Conservation (phyloP, 2,797 vertebrate genomes). For the Cryptoblepharus egeriae region DNA sequence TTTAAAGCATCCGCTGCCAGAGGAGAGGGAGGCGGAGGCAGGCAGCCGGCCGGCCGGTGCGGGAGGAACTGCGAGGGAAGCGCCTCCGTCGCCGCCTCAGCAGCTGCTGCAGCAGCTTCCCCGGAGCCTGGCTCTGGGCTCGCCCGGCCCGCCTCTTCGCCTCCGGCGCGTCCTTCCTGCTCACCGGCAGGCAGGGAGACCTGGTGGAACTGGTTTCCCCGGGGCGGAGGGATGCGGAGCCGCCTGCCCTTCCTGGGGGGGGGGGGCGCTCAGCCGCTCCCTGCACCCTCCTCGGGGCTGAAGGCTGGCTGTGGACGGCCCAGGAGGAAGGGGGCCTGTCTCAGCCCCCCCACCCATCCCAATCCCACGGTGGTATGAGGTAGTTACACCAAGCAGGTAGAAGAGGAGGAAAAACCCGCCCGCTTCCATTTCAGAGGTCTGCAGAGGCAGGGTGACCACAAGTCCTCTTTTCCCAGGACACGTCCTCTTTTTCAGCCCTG, state of each 20-base stretch:
- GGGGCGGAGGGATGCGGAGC: neutral
- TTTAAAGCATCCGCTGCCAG: slow-evolving; percentile 10
- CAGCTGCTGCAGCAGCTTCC: too few relatives aligned
- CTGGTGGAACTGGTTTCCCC: neutral
- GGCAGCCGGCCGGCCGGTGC: neutral
- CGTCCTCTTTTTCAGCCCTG: too few relatives aligned
- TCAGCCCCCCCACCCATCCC: too few relatives aligned
- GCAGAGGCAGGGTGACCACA: too few relatives aligned
- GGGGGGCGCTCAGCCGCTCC: too few relatives aligned
- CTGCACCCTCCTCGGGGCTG: too few relatives aligned
- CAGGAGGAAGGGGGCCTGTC: too few relatives aligned
- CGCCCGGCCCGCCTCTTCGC: neutral
- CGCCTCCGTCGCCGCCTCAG: too few relatives aligned
- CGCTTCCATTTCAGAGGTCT: slow-evolving; percentile 60
- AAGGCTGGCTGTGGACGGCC: neutral
- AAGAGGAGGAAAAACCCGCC: neutral
- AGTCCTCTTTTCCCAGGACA: too few relatives aligned
- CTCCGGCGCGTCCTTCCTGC: neutral
- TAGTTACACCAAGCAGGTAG: too few relatives aligned
- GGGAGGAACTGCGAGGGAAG: neutral
- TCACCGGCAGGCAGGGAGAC: neutral
- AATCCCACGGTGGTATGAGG: too few relatives aligned
- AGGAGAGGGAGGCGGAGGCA: neutral
- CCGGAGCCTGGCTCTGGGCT: neutral
- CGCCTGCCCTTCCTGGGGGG: neutral